phyloP scores from a whole-genome alignment of 2,113 vertebrate genomes.

The Apteryx owenii region DNA sequence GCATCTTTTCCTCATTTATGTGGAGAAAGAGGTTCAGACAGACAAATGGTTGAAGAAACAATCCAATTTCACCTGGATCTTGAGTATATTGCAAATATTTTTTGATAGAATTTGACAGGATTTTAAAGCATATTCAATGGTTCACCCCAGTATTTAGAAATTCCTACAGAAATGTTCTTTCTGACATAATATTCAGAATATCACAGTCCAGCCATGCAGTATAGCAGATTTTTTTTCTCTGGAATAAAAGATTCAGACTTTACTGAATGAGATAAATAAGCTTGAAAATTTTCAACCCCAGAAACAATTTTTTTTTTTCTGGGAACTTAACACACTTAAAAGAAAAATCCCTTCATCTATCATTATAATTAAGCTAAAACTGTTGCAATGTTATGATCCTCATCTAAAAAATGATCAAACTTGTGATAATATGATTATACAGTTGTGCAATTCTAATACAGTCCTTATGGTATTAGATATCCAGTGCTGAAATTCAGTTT shows the following conservation, averaged over 20 bases:
- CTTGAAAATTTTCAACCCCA: neutral
- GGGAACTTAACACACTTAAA: neutral
- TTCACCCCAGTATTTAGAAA: neutral
- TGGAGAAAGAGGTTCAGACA: neutral
- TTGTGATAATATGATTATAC: neutral
- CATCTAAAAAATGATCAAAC: neutral
- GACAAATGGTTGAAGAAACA: neutral
- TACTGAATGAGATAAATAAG: neutral
- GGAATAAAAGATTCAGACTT: neutral
- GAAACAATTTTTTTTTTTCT: neutral
- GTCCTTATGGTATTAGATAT: neutral
- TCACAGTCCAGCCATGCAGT: neutral
- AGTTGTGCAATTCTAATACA: neutral
- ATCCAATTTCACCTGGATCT: neutral
- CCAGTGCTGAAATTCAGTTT: neutral
- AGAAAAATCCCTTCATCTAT: neutral
- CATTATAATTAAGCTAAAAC: neutral
- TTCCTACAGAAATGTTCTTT: neutral
- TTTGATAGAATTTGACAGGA: neutral
- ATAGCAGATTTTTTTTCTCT: neutral
- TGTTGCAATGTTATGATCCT: neutral
- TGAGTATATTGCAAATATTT: neutral
- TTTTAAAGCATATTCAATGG: neutral
- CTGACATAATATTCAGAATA: neutral
- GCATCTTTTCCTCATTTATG: neutral